A percentile compares a stretch with the other conserved stretches of the same genome.
These are phyloP conservation scores for Limnothrissa miodon DNA, from an alignment of 2,113 vertebrate genomes.

Conservation along the genomic window DNA sequence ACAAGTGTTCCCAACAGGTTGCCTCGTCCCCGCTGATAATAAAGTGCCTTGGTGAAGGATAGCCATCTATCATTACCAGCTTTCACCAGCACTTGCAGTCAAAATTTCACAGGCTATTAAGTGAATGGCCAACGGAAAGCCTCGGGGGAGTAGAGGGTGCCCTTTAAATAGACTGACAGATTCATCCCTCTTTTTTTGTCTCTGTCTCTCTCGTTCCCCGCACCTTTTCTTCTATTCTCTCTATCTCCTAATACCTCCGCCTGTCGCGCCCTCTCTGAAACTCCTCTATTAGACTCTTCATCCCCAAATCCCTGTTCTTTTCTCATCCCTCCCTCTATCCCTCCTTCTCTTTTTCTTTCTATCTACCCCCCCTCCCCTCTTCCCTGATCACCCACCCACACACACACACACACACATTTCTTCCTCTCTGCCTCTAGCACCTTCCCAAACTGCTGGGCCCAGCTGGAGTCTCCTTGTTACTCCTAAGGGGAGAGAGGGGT, in stretches of 20 bases:
- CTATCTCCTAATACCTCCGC: no score
- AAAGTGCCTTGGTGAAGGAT: background rate
- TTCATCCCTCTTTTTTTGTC: background rate
- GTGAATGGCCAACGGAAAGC: background rate
- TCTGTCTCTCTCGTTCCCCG: background rate
- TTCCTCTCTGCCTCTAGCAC: conserved; percentile 20
- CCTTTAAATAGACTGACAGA: background rate
- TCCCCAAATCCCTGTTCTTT: background rate
- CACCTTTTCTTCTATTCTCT: background rate
- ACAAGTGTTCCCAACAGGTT: background rate
- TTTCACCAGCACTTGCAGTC: background rate
- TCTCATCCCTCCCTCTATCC: no score
- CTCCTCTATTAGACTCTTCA: background rate
- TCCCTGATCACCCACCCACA: background rate
- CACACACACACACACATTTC: background rate
- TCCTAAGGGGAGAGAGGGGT: conserved; percentile 25
- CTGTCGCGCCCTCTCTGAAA: background rate
- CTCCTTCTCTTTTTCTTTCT: background rate
- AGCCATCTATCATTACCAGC: background rate
- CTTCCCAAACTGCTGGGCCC: conserved; percentile 27
- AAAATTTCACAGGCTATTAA: background rate
- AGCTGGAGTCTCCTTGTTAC: conserved; percentile 46
- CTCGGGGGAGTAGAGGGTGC: background rate
- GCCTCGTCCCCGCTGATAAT: background rate
- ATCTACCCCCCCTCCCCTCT: background rate